Evolutionary conservation across 2,888 invertebrate genomes (phyloP), one percentile per base, ranked within the genome.

Genomic region (Blastobasis lacticolella): DNA sequence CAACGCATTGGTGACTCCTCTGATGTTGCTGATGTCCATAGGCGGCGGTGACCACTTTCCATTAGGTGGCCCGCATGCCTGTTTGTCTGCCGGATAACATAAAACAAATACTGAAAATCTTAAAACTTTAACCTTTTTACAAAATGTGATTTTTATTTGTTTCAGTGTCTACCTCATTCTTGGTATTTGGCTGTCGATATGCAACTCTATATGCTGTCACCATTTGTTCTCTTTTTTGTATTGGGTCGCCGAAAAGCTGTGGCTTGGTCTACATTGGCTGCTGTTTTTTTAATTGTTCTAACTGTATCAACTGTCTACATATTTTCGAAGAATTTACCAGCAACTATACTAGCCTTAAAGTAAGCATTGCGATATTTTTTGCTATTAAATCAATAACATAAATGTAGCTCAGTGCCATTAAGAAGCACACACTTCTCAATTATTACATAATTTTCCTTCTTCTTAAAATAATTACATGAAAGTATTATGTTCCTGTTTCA

Each of bases 321-420:
- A 45, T 83, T 78, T 45, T 55, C 78, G 0, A 78, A 74, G 53
- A 58, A 81, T 46, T 80, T 84, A 51, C 74, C 74, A 0, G 59
- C 23, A 37, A 46, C 7, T 50, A 45, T 37, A 9, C 46, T 9
- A 10, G 10, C 1, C 40, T 40, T 9, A 45, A 36, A 41, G 38
- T 6, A 50, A 50, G 41, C 38, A 37, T 36, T 23, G 37, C 6
- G 46, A 45, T 23, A 23, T 23, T 23, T 23, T 23, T 23, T 23
- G 23, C 23, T 23, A 23, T 23, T 23, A 2, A 23, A 23, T 23
- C 23, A 23, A 23, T 23, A 23, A 23, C 23, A 23, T 2, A 23
- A 23, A 23, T 23, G 23, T 23, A n/a, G 23, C 3, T 23, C 23
- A 23, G 23, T 23, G 3, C 23, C 23, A 23, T 23, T 23, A 23